Evolutionary conservation across 2,113 vertebrate species (phyloP).

Genomic region (Thryonomys swinderianus): DNA sequence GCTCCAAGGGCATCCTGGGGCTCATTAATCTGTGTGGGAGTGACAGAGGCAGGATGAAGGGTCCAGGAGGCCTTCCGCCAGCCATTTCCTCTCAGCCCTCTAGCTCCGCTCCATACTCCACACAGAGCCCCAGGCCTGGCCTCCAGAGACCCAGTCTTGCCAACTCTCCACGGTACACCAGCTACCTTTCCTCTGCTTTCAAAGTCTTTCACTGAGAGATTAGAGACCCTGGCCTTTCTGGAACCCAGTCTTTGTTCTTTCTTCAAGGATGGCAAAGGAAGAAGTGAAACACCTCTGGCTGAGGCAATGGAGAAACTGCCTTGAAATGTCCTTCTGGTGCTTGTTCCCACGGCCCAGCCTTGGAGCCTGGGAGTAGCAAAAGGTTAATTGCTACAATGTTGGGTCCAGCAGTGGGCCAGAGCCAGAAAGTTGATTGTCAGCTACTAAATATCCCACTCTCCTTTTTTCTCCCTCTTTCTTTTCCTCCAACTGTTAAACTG

Average conservation of each 20-base stretch:
- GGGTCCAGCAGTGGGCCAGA: background rate
- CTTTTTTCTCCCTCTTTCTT: background rate
- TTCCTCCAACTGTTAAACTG: background rate
- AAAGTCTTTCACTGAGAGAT: slow-evolving; percentile 82
- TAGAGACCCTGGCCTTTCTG: slow-evolving; percentile 79
- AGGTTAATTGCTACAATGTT: slow-evolving; percentile 49
- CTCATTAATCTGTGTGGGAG: slow-evolving; percentile 88
- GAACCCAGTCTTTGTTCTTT: slow-evolving; percentile 80
- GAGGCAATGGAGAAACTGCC: slow-evolving; percentile 72
- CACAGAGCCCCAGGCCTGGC: slow-evolving; percentile 82
- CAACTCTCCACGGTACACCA: slow-evolving; percentile 68
- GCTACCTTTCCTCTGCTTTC: slow-evolving; percentile 83
- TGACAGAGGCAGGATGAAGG: slow-evolving; percentile 88
- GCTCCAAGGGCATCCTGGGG: slow-evolving; percentile 86
- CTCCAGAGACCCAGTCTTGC: slow-evolving; percentile 84
- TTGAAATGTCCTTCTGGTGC: slow-evolving; percentile 26
- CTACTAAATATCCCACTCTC: background rate
- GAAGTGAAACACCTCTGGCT: slow-evolving; percentile 54
- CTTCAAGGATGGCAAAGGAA: slow-evolving; percentile 71
- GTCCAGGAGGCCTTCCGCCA: slow-evolving; percentile 88
- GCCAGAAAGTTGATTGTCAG: background rate
- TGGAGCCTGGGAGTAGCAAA: slow-evolving; percentile 25
- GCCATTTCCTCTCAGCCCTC: slow-evolving; percentile 77
- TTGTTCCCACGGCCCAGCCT: slow-evolving; percentile 64
- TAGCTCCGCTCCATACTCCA: slow-evolving; percentile 55